A percentile compares a stretch with the other conserved stretches of the same genome.
Evolutionary conservation across 2,113 vertebrate genomes (phyloP).

Genomic region (Lagenorhynchus albirostris): DNA sequence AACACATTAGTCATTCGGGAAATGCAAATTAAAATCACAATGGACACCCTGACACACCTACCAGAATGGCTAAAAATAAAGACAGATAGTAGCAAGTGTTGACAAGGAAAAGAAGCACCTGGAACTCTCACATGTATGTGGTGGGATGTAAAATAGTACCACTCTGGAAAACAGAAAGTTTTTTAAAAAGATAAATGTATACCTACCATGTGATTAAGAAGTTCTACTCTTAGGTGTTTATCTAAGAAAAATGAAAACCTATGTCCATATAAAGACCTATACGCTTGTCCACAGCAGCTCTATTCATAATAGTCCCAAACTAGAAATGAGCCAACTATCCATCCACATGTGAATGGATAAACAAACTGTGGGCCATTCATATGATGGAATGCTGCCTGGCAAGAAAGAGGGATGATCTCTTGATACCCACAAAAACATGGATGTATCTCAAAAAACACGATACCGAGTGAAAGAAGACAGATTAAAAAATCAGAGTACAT

Average conservation of each 20-base stretch:
- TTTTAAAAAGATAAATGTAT: background rate
- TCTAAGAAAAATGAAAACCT: background rate
- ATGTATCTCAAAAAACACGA: background rate
- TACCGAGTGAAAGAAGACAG: background rate
- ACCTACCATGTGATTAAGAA: too few relatives aligned
- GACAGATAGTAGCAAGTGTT: background rate
- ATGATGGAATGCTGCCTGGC: too few relatives aligned
- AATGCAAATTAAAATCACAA: background rate
- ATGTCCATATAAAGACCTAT: background rate
- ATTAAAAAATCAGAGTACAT: accelerated
- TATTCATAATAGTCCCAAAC: background rate
- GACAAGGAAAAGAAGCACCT: accelerated
- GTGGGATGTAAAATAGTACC: background rate
- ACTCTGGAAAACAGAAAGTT: background rate
- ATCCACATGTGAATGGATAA: accelerated
- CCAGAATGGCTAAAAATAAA: background rate
- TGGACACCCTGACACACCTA: background rate
- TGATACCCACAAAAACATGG: background rate
- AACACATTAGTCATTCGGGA: background rate
- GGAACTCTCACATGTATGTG: accelerated
- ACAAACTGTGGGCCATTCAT: background rate
- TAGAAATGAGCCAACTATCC: background rate
- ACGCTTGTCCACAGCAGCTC: background rate
- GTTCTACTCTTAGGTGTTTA: background rate
- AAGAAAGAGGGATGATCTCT: too few relatives aligned